Evolutionary conservation across 92 coral and sea anemone species (phyloP), one percentile per base, ranked within the genome.

Genomic region (Bergia puertoricense): DNA sequence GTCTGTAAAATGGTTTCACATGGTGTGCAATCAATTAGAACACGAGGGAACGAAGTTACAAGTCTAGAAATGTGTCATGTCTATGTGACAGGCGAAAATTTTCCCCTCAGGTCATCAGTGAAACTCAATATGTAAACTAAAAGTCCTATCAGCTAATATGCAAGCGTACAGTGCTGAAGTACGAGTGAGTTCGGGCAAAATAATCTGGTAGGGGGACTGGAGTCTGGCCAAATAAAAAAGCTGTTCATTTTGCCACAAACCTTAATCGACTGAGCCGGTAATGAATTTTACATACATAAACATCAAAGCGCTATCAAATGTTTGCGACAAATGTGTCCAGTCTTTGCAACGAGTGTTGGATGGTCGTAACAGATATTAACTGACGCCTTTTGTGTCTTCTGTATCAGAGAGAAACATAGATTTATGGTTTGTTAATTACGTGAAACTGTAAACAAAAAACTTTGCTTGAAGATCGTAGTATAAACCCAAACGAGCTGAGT

Each of bases 91-190:
- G 77, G 78, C 51, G 67, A 51, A 81, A 69, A 30, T 48, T 48
- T 36, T 16, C 22, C 87, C 74, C 87, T 23, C 77, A 20, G 86
- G 86, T 82, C n/a, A 79, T 74, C 59, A 54, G 59, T 39, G 82
- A 79, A 79, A 79, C 40, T 79, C 41, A 16, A 76, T 76, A 76
- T 42, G 48, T 41, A 75, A 75, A 75, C 79, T 8, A 75, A 41
- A 36, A 39, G 48, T 76, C 42, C 44, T 23, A 4, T 76, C 3
- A 54, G 16, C 42, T 14, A 76, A 41, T 51, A 3, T 18, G 80
- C 20, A 43, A 76, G 80, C 37, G 15, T 14, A 14, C 50, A 38
- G 36, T 76, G 80, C 51, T 76, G 48, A 42, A 40, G 80, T 43
- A 18, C 23, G 54, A 2, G 37, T 42, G 80, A 40, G 30, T 40